Conservation (phyloP, 37 sponge, comb jelly and placozoan species). For the Halisarca cf. caerulea region DNA sequence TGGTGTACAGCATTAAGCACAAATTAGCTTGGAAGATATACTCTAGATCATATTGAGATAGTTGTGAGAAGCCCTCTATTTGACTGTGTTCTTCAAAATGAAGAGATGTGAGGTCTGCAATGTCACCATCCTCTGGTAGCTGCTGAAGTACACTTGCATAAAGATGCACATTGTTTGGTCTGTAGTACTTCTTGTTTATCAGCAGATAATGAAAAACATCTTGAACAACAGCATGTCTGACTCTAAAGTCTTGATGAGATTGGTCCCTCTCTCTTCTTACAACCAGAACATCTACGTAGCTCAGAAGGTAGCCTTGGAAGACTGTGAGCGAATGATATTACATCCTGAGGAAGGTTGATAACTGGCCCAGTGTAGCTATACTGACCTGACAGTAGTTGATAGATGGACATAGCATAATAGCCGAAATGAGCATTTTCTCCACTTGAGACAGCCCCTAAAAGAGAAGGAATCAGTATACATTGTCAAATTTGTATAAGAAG, state of each 20-base stretch:
- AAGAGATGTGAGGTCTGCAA: too few species aligned
- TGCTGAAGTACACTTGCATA: not conserved
- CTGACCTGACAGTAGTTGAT: too few species aligned
- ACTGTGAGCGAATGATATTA: slow-evolving; percentile 26
- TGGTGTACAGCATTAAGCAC: not conserved
- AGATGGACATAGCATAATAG: too few species aligned
- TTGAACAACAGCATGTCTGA: slow-evolving; percentile 40
- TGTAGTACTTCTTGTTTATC: slow-evolving; percentile 24
- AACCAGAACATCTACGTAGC: slow-evolving; percentile 31
- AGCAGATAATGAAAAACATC: slow-evolving; percentile 39
- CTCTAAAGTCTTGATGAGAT: slow-evolving; percentile 45
- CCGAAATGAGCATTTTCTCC: slow-evolving; percentile 58
- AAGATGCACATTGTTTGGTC: not conserved
- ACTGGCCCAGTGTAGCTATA: slow-evolving; percentile 43
- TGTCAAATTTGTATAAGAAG: not conserved
- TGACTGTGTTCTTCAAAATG: too few species aligned
- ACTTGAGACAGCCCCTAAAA: not conserved
- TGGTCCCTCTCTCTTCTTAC: slow-evolving; percentile 31
- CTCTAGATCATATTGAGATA: not conserved
- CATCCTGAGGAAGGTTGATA: slow-evolving; percentile 39
- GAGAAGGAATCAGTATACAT: too few species aligned
- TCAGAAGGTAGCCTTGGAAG: slow-evolving; percentile 32
- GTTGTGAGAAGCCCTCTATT: too few species aligned
- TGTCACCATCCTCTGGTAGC: slow-evolving; percentile 14
- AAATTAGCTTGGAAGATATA: slow-evolving; percentile 12